Evolutionary conservation across 1,140 invertebrate genomes (phyloP).

Genomic region (Drosophila orena): DNA sequence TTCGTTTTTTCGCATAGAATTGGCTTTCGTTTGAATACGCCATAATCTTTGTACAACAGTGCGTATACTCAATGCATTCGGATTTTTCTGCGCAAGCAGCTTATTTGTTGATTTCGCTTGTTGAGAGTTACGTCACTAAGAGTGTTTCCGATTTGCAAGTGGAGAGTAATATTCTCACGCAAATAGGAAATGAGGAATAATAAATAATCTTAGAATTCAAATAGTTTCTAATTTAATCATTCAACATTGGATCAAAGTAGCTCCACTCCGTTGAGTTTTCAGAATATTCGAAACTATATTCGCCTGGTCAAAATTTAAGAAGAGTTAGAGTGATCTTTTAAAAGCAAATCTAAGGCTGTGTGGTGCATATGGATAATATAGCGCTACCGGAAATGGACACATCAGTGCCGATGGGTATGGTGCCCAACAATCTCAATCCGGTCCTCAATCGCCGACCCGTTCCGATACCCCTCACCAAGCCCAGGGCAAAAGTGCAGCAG

Average conservation of each 20-base stretch:
- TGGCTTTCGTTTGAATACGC: not conserved
- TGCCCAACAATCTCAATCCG: slow-evolving; percentile 3
- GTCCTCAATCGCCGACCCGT: not conserved
- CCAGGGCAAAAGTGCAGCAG: not conserved
- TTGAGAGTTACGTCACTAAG: slow-evolving; percentile 6
- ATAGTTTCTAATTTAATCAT: not conserved
- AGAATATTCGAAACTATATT: not conserved
- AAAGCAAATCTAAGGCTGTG: no score
- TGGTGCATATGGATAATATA: no score
- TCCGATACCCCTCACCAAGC: not conserved
- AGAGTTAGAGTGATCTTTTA: not conserved
- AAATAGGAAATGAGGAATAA: not conserved
- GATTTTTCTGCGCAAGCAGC: not conserved
- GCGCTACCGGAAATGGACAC: slow-evolving; percentile 1
- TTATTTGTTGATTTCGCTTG: slow-evolving; percentile 8
- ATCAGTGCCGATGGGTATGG: slow-evolving; percentile 1
- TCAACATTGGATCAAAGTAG: slow-evolving; percentile 2
- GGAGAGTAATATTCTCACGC: not conserved
- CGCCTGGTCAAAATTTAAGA: slow-evolving; percentile 12
- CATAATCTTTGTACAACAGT: not conserved
- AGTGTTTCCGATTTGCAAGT: not conserved
- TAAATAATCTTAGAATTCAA: not conserved
- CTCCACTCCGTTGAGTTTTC: slow-evolving; percentile 1
- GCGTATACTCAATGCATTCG: not conserved
- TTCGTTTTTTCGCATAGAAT: not conserved